Conservation (phyloP, 2,797 vertebrate species). For the Ataeniobius toweri region DNA sequence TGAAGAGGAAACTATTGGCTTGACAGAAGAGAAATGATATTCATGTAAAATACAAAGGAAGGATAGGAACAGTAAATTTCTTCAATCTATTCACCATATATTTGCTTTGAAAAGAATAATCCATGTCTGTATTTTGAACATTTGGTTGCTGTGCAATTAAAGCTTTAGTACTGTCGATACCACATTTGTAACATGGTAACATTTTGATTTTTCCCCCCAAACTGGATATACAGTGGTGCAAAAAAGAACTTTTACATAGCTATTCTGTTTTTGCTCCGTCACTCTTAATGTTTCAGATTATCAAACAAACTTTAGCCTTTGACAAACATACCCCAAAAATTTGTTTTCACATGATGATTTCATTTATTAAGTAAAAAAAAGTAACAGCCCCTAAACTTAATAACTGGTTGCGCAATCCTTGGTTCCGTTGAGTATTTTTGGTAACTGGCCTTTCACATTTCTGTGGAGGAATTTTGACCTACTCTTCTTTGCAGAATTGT, state of each 20-base stretch:
- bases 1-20: constrained; percentile 87
- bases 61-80: constrained; percentile 1
- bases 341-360: too few relatives aligned
- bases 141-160: background rate
- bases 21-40: constrained; percentile 39
- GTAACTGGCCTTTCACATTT: background rate
- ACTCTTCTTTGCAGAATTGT: background rate
- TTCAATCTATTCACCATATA: background rate
- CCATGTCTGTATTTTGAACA: background rate
- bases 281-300: too few relatives aligned
- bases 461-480: background rate
- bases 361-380: too few relatives aligned
- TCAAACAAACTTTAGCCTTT: too few relatives aligned
- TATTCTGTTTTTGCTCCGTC: too few relatives aligned
- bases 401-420: background rate
- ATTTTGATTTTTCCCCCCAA: too few relatives aligned
- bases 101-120: background rate
- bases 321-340: too few relatives aligned
- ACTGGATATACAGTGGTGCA: too few relatives aligned
- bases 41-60: constrained; percentile 13
- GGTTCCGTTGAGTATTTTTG: background rate
- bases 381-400: too few relatives aligned
- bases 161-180: background rate
- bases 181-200: background rate
- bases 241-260: too few relatives aligned